Evolutionary conservation across 2,888 invertebrate species (phyloP).

Genomic region (Diarsia rubi): DNA sequence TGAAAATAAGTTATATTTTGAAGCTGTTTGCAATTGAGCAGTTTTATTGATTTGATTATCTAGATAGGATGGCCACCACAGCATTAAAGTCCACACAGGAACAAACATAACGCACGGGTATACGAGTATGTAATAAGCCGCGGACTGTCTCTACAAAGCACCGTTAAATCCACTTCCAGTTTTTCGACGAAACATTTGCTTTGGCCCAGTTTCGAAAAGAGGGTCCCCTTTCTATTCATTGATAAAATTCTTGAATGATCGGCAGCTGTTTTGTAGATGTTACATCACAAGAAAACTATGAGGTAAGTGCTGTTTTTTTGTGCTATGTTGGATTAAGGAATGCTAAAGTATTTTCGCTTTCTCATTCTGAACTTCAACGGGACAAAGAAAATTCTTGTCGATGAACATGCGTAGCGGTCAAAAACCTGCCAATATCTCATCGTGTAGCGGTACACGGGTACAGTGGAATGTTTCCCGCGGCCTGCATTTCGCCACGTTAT

Average conservation of each 20-base stretch:
- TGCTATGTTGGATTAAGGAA: conserved; percentile 20
- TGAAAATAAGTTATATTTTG: conserved; percentile 31
- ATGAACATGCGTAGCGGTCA: conserved; percentile 68
- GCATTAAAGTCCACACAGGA: conserved; percentile 68
- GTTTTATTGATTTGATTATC: conserved; percentile 52
- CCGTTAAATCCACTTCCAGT: conserved; percentile 80
- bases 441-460: conserved; percentile 73
- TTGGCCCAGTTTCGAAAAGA: conserved; percentile 75
- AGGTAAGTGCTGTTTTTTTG: conserved; percentile 21
- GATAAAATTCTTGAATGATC: conserved; percentile 56
- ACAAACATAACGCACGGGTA: conserved; percentile 68
- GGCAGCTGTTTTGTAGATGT: conserved; percentile 36
- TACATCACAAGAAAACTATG: conserved; percentile 22
- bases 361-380: conserved; percentile 67
- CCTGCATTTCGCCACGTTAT: conserved; percentile 73
- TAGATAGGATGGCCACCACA: conserved; percentile 52
- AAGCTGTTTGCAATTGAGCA: conserved; percentile 35
- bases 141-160: conserved; percentile 71
- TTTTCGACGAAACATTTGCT: conserved; percentile 76
- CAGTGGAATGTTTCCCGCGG: conserved; percentile 73
- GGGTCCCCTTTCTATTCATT: conserved; percentile 63
- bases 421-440: conserved; percentile 77
- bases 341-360: conserved; percentile 56
- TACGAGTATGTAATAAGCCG: conserved; percentile 57
- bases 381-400: conserved; percentile 75